Evolutionary conservation across 1,140 invertebrate species (phyloP).

Genomic region (Zaprionus africanus): DNA sequence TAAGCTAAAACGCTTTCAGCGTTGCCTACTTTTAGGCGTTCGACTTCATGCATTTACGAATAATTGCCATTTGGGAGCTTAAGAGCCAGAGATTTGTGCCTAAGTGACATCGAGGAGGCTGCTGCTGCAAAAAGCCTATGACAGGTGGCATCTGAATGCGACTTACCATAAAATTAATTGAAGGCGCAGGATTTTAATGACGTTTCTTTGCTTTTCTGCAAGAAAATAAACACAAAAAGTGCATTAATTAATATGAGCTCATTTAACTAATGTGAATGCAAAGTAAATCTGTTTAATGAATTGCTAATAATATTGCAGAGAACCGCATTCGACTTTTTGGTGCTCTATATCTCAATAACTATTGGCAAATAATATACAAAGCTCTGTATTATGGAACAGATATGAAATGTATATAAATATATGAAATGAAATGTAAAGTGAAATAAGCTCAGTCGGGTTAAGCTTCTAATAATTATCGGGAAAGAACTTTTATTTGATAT

Average conservation of each 20-base stretch:
- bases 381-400: no score
- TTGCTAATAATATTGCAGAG: no score
- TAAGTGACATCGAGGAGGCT: slow-evolving; percentile 5
- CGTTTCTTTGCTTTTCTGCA: background rate
- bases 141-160: background rate
- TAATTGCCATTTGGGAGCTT: slow-evolving; percentile 53
- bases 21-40: slow-evolving; percentile 56
- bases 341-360: no score
- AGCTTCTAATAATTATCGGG: no score
- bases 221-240: slow-evolving; percentile 1
- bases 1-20: slow-evolving; percentile 52
- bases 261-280: background rate
- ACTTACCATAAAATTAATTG: slow-evolving; percentile 19
- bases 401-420: no score
- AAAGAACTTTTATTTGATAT: no score
- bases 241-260: background rate
- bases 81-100: slow-evolving; percentile 31
- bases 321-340: background rate
- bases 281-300: background rate
- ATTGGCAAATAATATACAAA: no score
- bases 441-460: no score
- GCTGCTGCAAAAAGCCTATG: background rate
- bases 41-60: slow-evolving; percentile 28
- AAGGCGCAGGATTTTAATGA: background rate
- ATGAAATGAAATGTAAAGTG: no score